Conservation (phyloP, 2,888 invertebrate species). For the Nemapogon koenigi region DNA sequence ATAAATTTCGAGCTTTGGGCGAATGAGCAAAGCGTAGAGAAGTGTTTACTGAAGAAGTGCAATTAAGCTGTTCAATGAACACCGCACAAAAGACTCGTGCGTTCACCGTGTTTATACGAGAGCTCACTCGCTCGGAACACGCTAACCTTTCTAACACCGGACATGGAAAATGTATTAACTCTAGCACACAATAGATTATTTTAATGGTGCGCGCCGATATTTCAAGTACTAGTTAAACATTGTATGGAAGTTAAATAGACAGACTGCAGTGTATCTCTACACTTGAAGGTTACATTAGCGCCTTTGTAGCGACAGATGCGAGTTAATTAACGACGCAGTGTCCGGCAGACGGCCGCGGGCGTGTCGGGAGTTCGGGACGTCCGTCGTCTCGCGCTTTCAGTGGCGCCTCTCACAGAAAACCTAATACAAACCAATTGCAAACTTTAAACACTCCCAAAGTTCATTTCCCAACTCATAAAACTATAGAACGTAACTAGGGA, state of each 20-base stretch:
- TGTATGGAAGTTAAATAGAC: too few species aligned
- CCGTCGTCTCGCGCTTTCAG: slow-evolving; percentile 6
- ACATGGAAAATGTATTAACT: slow-evolving; percentile 13
- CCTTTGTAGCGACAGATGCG: too few species aligned
- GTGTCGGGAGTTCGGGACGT: background rate
- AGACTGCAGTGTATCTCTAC: too few species aligned
- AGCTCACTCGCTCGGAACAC: slow-evolving; percentile 33
- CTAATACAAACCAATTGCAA: slow-evolving; percentile 51
- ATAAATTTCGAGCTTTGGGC: slow-evolving; percentile 16
- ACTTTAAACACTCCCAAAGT: slow-evolving; percentile 54
- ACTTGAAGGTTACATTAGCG: too few species aligned
- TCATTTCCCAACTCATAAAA: slow-evolving; percentile 58
- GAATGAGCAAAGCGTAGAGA: slow-evolving; percentile 27
- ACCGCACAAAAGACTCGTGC: slow-evolving; percentile 33
- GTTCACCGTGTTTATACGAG: slow-evolving; percentile 39
- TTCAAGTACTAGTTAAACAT: too few species aligned
- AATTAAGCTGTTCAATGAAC: slow-evolving; percentile 56
- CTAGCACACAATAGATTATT: too few species aligned
- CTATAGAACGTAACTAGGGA: slow-evolving; percentile 38
- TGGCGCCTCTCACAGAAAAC: slow-evolving; percentile 31
- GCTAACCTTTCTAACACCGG: slow-evolving; percentile 20
- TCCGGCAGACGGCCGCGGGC: slow-evolving; percentile 6
- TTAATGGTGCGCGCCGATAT: too few species aligned
- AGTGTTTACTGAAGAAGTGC: slow-evolving; percentile 35
- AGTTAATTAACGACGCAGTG: background rate